Base-by-base conservation (phyloP, 2,797 vertebrate species). In the Dallia pectoralis region DNA sequence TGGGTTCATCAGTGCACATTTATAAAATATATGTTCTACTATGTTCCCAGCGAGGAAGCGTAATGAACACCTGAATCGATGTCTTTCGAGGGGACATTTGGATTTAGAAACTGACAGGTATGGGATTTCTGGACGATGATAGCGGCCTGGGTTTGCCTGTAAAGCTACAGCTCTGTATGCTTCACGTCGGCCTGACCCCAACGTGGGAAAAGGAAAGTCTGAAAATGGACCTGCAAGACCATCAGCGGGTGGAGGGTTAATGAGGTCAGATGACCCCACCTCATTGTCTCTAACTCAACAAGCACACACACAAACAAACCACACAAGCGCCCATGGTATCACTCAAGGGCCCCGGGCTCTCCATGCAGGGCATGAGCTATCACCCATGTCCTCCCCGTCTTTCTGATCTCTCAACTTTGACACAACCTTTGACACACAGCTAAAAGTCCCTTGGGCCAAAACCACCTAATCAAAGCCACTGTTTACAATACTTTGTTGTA, bases 331-430 rank as follows among this genome's bases (percentile, higher is more conserved):
- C 40, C 2, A 44, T 14, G 3, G 40, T 44, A 44, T 44, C 40
- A 44, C 12, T 44, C 40, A 11, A 44, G 40, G 40, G 40, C 64
- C 65, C 53, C 49, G 62, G 67, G 53, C 73, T 64, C 16, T 68
- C 74, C 69, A 6, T 62, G 72, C 22, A 25, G 19, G 53, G 12
- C 53, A 59, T 59, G 9, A 59, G 40, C 71, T 79, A 72, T 75
- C 62, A 30, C 73, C 61, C 51, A 22, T 67, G 61, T 67, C 71
- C 51, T 79, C 74, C 73, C 65, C 22, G 5, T 12, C 40, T 16
- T 27, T 49, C 27, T 4, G 36, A 47, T 47, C 66, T 66, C 64
- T 49, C 67, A 51, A 11, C 63, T 14, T 18, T 64, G 47, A 56
- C n/a, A n/a, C n/a, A n/a, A n/a, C 67, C 69, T 19, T 64, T 67